Evolutionary conservation across 2,797 vertebrate genomes (phyloP).

Genomic region (Ctenochaetus hawaiiensis): DNA sequence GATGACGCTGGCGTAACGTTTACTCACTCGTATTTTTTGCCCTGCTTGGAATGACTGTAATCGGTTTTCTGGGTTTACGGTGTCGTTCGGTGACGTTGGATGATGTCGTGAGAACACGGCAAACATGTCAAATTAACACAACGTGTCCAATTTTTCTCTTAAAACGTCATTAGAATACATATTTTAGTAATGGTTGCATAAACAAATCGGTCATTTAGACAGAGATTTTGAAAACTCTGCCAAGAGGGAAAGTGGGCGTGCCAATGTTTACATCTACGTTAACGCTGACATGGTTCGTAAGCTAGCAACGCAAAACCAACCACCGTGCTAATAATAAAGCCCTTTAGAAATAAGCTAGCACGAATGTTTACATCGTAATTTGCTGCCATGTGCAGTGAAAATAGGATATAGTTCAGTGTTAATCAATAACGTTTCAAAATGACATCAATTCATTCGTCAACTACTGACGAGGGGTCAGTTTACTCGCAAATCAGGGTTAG

Average conservation of each 20-base stretch:
- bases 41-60: neutral
- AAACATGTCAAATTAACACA: neutral
- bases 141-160: neutral
- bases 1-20: neutral
- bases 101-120: neutral
- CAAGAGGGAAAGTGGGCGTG: slow-evolving; percentile 60
- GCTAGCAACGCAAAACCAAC: slow-evolving; percentile 18
- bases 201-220: neutral
- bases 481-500: slow-evolving; percentile 22
- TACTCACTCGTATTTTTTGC: neutral
- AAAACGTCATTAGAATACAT: too few species aligned
- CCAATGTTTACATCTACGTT: slow-evolving; percentile 58
- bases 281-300: slow-evolving; percentile 9
- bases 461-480: neutral
- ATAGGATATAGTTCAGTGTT: accelerated
- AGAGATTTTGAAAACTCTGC: neutral
- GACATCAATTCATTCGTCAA: neutral
- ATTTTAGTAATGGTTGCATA: too few species aligned
- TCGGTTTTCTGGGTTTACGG: neutral
- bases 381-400: neutral
- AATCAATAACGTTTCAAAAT: neutral
- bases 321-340: slow-evolving; percentile 33
- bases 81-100: neutral
- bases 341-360: neutral
- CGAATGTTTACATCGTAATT: neutral